Conservation (phyloP, 2,797 vertebrate species). For the Anolis apletophallus region DNA sequence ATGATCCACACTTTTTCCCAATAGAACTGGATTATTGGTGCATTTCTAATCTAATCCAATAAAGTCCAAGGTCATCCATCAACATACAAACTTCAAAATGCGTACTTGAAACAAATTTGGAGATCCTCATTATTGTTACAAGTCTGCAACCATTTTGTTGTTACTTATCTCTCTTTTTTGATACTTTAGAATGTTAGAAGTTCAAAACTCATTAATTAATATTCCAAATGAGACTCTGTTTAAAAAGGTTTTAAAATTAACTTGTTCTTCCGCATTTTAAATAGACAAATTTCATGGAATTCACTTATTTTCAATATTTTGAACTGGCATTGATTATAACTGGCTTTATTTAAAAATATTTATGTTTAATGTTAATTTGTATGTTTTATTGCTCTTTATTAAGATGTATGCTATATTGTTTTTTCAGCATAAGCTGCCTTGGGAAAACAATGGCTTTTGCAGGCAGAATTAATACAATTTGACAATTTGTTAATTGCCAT, state of each 20-base stretch:
- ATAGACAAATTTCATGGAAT: neutral
- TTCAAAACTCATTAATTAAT: neutral
- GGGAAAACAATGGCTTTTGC: neutral
- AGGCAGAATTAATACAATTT: no score
- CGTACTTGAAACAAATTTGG: neutral
- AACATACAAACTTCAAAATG: neutral
- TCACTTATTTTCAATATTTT: neutral
- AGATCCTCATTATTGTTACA: neutral
- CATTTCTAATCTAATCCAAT: neutral
- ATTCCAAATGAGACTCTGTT: neutral
- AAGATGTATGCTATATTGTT: neutral
- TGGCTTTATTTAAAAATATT: neutral
- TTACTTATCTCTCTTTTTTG: neutral
- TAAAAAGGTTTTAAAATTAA: neutral
- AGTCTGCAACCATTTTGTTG: neutral
- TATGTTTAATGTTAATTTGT: neutral
- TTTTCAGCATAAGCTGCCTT: neutral
- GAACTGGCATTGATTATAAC: neutral
- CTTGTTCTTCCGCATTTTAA: neutral
- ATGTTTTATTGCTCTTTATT: neutral
- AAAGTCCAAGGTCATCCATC: neutral
- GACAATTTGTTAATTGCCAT: no score
- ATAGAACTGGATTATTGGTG: neutral
- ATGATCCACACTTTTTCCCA: neutral
- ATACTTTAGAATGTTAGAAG: neutral